These are phyloP conservation scores for Bedellia somnulentella DNA, from an alignment of 2,888 invertebrate species.

Conservation along the genomic window DNA sequence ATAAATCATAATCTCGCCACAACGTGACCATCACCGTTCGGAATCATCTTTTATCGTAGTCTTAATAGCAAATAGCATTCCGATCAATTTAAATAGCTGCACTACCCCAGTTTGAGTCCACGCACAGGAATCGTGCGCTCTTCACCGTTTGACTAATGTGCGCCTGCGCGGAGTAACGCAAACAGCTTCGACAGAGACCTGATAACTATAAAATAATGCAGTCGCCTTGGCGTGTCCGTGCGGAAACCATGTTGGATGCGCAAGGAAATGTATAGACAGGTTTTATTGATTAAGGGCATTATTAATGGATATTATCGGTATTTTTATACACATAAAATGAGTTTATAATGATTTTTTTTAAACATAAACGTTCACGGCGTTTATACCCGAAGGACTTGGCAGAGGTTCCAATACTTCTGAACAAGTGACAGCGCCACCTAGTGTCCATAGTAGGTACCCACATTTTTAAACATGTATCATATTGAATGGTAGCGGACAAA, in stretches of 20 bases:
- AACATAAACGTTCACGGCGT: not conserved
- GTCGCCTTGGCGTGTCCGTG: slow-evolving; percentile 9
- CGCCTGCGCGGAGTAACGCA: slow-evolving; percentile 13
- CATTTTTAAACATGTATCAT: not conserved
- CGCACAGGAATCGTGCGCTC: slow-evolving; percentile 2
- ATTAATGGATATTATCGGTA: not conserved
- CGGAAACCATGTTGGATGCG: slow-evolving; percentile 8
- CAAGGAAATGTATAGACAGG: not conserved
- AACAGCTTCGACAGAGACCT: slow-evolving; percentile 14
- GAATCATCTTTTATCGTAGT: no score
- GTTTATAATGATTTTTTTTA: not conserved
- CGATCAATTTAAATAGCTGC: no score
- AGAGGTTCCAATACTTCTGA: no score
- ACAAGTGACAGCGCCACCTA: no score
- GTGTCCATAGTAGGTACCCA: no score
- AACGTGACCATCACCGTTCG: no score
- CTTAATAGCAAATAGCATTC: no score
- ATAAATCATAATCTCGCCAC: no score
- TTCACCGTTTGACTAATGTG: slow-evolving; percentile 22
- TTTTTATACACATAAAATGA: not conserved
- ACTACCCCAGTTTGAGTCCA: no score
- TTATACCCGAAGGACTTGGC: not conserved
- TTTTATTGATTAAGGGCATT: not conserved
- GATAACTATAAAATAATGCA: slow-evolving; percentile 19
- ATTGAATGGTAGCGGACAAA: not conserved